A percentile compares a stretch with the other conserved stretches of the same genome.
Evolutionary conservation across 2,797 vertebrate species (phyloP).

Genomic region (Cryptoblepharus egeriae): DNA sequence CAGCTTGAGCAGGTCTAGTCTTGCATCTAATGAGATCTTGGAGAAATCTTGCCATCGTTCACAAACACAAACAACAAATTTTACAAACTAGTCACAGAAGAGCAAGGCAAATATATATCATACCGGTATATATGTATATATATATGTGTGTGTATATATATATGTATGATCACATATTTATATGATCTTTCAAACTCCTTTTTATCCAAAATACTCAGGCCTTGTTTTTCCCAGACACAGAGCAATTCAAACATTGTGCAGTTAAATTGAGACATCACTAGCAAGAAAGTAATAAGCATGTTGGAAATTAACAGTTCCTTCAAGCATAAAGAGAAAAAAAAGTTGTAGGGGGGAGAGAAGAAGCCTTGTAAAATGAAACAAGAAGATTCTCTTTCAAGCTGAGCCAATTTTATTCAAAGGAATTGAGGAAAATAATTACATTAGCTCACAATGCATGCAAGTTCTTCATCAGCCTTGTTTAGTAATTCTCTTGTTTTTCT

Average conservation of each 20-base stretch:
- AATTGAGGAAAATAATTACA: slow-evolving; percentile 68
- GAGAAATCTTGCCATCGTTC: neutral
- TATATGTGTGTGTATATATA: no score
- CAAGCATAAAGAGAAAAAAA: slow-evolving; percentile 15
- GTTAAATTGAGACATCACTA: slow-evolving; percentile 25
- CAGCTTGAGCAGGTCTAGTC: slow-evolving; percentile 12
- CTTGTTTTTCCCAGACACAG: slow-evolving; percentile 18
- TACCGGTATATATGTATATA: no score
- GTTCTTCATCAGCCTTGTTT: slow-evolving; percentile 49
- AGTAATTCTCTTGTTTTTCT: slow-evolving; percentile 56
- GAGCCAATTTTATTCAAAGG: slow-evolving; percentile 67
- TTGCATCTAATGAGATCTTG: slow-evolving; percentile 2
- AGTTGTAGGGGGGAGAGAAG: neutral
- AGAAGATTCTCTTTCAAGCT: slow-evolving; percentile 67
- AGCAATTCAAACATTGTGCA: slow-evolving; percentile 25
- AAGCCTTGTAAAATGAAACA: slow-evolving; percentile 52
- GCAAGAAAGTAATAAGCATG: slow-evolving; percentile 27
- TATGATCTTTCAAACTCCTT: neutral
- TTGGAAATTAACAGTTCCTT: slow-evolving; percentile 53
- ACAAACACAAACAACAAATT: neutral
- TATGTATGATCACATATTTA: no score
- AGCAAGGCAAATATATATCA: slow-evolving; percentile 4
- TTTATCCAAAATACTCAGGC: slow-evolving; percentile 8
- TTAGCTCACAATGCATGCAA: slow-evolving; percentile 60
- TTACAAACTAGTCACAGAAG: neutral